phyloP scores from a whole-genome alignment of 2,888 invertebrate genomes.

The Lycocerus yunnanus region DNA sequence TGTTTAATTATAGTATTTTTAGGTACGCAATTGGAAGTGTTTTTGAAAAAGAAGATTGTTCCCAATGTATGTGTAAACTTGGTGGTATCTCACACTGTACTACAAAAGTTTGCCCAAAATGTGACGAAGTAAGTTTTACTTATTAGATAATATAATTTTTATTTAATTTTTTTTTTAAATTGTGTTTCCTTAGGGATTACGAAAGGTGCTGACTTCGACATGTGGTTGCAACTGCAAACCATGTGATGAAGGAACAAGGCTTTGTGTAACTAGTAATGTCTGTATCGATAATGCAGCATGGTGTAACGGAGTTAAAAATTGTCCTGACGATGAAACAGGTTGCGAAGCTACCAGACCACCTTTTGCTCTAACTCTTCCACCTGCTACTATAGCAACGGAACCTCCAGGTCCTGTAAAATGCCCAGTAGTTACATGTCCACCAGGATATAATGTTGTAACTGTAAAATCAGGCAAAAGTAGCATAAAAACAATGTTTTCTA shows the following conservation, averaged over 20 bases:
- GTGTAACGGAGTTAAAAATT: constrained; percentile 83
- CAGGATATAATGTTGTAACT: constrained; percentile 57
- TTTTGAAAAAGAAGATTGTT: constrained; percentile 74
- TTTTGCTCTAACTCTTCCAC: constrained; percentile 32
- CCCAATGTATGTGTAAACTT: constrained; percentile 77
- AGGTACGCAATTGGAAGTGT: constrained; percentile 75
- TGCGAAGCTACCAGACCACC: constrained; percentile 55
- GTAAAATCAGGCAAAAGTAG: constrained; percentile 44
- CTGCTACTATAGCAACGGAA: constrained; percentile 20
- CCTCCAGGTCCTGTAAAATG: constrained; percentile 45
- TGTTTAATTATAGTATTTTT: constrained; percentile 14
- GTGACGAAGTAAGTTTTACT: constrained; percentile 58
- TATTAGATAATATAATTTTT: no score
- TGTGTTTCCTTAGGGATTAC: constrained; percentile 56
- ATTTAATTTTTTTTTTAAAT: constrained; percentile 26
- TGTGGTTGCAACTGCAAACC: constrained; percentile 78
- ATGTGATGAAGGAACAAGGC: constrained; percentile 66
- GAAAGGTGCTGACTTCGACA: constrained; percentile 62
- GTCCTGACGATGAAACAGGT: constrained; percentile 78
- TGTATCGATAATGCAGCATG: constrained; percentile 73
- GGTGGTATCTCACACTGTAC: constrained; percentile 74
- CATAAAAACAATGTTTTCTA: constrained; percentile 58
- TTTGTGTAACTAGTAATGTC: constrained; percentile 75
- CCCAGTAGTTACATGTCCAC: constrained; percentile 57
- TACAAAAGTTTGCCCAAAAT: constrained; percentile 70